Percentiles rank a stretch among this genome's conserved stretches.
phyloP scores from a whole-genome alignment of 2,888 invertebrate genomes.

The Pollenia angustigena region DNA sequence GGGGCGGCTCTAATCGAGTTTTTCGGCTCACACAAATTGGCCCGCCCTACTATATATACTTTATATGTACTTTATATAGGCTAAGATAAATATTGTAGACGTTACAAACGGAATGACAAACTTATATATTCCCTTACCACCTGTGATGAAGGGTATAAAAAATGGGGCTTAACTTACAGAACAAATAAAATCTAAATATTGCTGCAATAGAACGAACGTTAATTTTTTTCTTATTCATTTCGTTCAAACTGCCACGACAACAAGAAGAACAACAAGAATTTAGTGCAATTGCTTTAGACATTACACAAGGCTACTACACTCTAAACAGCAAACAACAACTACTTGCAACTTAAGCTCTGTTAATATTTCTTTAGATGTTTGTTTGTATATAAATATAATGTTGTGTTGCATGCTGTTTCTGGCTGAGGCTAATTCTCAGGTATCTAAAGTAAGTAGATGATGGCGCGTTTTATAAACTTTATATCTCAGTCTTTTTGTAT shows the following conservation, averaged over 20 bases:
- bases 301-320: conserved; percentile 64
- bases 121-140: too few species aligned
- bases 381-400: conserved; percentile 40
- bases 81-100: too few species aligned
- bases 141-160: background rate
- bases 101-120: too few species aligned
- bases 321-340: conserved; percentile 19
- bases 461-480: conserved; percentile 36
- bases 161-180: conserved; percentile 34
- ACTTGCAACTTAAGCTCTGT: conserved; percentile 6
- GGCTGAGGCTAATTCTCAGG: conserved; percentile 40
- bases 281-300: conserved; percentile 71
- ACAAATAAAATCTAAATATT: conserved; percentile 66
- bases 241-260: conserved; percentile 18
- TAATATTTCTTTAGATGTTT: conserved; percentile 45
- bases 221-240: conserved; percentile 22
- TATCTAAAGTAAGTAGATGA: conserved; percentile 63
- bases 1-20: too few species aligned
- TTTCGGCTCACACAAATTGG: too few species aligned
- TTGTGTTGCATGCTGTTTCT: conserved; percentile 52
- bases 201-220: conserved; percentile 57
- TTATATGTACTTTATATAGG: too few species aligned
- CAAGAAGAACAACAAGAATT: conserved; percentile 33
- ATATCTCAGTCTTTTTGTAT: background rate
- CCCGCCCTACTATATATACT: too few species aligned